These are phyloP conservation scores for Hymenopus coronatus DNA, from an alignment of 2,888 invertebrate species.

Conservation along the genomic window DNA sequence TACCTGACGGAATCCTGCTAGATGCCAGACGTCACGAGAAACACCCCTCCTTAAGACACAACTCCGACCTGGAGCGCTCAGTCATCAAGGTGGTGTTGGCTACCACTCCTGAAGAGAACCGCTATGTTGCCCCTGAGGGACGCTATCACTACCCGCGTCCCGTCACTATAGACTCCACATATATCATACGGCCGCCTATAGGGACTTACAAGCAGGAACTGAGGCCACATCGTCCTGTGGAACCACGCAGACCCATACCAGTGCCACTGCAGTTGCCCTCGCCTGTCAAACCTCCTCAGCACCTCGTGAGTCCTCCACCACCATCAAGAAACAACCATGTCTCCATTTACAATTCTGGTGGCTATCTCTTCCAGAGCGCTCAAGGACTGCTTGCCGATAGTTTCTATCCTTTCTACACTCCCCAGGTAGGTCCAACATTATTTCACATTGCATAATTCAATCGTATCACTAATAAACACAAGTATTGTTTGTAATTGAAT, in stretches of 20 bases:
- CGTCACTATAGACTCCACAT: conserved; percentile 57
- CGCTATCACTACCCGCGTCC: conserved; percentile 48
- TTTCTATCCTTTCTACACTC: conserved; percentile 28
- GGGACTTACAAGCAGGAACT: conserved; percentile 27
- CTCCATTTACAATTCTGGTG: neutral
- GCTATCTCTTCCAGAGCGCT: conserved; percentile 14
- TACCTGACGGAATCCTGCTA: conserved; percentile 58
- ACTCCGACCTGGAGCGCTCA: conserved; percentile 30
- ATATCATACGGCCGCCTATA: conserved; percentile 51
- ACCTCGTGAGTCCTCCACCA: neutral
- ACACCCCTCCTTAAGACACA: conserved; percentile 38
- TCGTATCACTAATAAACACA: no score
- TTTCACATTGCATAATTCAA: no score
- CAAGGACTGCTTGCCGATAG: conserved; percentile 23
- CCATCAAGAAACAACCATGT: neutral
- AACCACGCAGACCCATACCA: conserved; percentile 13
- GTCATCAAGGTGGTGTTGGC: conserved; percentile 26
- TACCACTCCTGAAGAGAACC: neutral
- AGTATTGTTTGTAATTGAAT: no score
- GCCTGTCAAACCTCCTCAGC: neutral
- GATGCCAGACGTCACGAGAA: conserved; percentile 46
- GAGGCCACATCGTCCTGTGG: neutral
- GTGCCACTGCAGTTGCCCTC: conserved; percentile 18
- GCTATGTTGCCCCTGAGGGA: conserved; percentile 54
- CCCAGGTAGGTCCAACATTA: conserved; percentile 15